Percentiles rank a stretch among this genome's conserved stretches.
Evolutionary conservation across 2,888 invertebrate species (phyloP).

Genomic region (Trachelus stipa): DNA sequence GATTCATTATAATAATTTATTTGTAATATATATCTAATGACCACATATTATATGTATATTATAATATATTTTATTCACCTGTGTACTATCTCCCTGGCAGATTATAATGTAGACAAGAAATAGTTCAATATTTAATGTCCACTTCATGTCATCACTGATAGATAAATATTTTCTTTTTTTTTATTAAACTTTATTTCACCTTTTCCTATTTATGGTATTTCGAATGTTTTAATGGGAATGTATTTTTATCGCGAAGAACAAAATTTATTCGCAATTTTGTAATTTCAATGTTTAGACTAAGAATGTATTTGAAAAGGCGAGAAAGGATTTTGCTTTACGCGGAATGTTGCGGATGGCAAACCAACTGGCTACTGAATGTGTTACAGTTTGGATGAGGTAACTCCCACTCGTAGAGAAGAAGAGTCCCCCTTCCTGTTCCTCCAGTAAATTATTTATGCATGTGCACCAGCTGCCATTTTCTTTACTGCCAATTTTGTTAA

Average conservation of each 20-base stretch:
- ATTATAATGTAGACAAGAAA: slow-evolving; percentile 21
- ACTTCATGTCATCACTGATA: slow-evolving; percentile 25
- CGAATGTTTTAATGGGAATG: neutral
- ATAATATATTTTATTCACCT: slow-evolving; percentile 12
- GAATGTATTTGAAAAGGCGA: neutral
- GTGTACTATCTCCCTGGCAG: slow-evolving; percentile 17
- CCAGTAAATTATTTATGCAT: neutral
- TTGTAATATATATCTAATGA: neutral
- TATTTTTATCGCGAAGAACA: neutral
- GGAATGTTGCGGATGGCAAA: slow-evolving; percentile 23
- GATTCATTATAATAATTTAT: neutral
- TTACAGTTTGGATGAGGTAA: slow-evolving; percentile 21
- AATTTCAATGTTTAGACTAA: neutral
- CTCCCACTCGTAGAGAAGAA: slow-evolving; percentile 9
- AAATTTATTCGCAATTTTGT: neutral
- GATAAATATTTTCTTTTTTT: slow-evolving; percentile 4
- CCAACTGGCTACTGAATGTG: slow-evolving; percentile 21
- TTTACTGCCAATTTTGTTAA: neutral
- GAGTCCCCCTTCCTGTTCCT: neutral
- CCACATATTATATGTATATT: neutral
- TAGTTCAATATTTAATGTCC: slow-evolving; percentile 22
- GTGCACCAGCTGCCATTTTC: neutral
- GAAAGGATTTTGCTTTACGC: slow-evolving; percentile 13
- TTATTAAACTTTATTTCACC: slow-evolving; percentile 1
- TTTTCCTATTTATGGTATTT: neutral